phyloP scores from a whole-genome alignment of 2,113 vertebrate genomes.

The Pungitius pungitius region DNA sequence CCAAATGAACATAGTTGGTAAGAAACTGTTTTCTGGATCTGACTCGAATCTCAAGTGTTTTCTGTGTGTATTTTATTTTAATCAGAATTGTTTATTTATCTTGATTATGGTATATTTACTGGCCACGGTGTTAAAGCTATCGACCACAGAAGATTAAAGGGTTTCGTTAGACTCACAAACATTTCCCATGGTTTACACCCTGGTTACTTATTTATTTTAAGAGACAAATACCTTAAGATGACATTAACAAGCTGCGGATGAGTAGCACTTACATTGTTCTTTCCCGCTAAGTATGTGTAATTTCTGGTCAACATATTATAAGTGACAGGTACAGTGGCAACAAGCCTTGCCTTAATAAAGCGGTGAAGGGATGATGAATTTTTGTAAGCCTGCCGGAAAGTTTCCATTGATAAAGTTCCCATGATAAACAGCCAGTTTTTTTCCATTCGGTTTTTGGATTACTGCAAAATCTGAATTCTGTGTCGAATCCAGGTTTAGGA shows the following conservation, averaged over 20 bases:
- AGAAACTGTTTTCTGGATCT: background rate
- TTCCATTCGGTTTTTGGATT: background rate
- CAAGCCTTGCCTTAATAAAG: constrained; percentile 11
- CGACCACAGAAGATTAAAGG: background rate
- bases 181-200: background rate
- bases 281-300: background rate
- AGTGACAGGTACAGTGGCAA: constrained; percentile 9
- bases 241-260: constrained; percentile 5
- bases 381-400: background rate
- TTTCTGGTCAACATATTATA: constrained; percentile 2
- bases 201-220: constrained; percentile 1
- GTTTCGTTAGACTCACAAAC: background rate
- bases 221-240: constrained; percentile 11
- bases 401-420: background rate
- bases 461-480: background rate
- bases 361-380: background rate
- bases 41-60: background rate
- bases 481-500: background rate
- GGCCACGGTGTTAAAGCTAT: background rate
- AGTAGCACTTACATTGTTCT: background rate
- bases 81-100: background rate
- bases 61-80: background rate
- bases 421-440: background rate
- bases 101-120: background rate
- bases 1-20: background rate